These are phyloP conservation scores for Bubo bubo DNA, from an alignment of 2,113 vertebrate genomes.

Conservation along the genomic window DNA sequence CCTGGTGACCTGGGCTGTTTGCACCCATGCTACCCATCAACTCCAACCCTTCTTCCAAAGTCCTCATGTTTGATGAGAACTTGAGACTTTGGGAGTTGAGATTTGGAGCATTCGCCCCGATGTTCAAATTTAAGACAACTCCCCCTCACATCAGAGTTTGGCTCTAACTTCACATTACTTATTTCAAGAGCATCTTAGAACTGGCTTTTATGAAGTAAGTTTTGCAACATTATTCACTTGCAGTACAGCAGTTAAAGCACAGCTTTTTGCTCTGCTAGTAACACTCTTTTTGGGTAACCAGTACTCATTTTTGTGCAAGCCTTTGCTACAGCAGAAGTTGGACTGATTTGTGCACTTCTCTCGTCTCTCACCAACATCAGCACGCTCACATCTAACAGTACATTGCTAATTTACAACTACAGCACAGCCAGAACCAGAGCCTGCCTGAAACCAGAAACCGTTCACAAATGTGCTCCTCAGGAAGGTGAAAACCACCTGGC, in stretches of 20 bases:
- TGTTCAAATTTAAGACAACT: not conserved
- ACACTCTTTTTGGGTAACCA: not conserved
- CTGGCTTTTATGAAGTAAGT: not conserved
- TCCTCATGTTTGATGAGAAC: not conserved
- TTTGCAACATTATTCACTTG: not conserved
- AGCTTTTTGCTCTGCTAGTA: not conserved
- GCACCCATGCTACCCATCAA: not conserved
- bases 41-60: not conserved
- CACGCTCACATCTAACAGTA: rapidly evolving
- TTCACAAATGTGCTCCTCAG: not conserved
- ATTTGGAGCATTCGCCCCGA: rapidly evolving
- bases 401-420: not conserved
- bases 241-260: not conserved
- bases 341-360: not conserved
- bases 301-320: not conserved
- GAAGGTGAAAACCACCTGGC: not conserved
- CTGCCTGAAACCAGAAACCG: not conserved
- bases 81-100: not conserved
- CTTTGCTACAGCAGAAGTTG: not conserved
- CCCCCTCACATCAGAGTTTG: not conserved
- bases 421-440: not conserved
- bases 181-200: not conserved
- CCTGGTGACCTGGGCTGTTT: not conserved
- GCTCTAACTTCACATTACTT: not conserved
- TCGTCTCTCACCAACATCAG: not conserved